Conservation (phyloP, 2,113 vertebrate genomes). For the Nycticryphes semicollaris region DNA sequence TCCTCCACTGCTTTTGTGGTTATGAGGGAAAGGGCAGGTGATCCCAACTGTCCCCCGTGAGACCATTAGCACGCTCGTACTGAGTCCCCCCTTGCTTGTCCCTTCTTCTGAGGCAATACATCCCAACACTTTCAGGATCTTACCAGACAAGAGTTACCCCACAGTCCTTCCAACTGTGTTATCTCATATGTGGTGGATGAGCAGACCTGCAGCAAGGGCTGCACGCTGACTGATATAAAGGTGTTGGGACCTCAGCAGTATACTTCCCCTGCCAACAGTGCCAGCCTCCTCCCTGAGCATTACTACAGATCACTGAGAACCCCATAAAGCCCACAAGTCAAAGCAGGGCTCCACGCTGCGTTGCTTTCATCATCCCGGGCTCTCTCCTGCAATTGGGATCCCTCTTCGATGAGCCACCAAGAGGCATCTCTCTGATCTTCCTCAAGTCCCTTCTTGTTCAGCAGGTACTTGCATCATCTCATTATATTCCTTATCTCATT, state of each 20-base stretch:
- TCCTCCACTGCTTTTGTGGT: not conserved
- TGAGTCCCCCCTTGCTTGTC: not conserved
- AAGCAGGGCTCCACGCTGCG: not conserved
- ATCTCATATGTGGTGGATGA: not conserved
- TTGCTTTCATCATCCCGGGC: not conserved
- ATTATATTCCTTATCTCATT: not conserved
- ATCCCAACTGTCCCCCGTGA: not conserved
- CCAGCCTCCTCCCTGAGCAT: not conserved
- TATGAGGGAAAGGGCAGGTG: not conserved
- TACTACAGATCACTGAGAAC: not conserved
- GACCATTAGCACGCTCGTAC: not conserved
- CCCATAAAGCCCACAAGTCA: not conserved
- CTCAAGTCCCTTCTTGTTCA: not conserved
- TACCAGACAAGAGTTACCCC: not conserved
- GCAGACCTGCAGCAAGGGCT: not conserved
- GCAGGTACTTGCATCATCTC: not conserved
- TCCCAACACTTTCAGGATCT: not conserved
- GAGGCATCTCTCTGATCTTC: not conserved
- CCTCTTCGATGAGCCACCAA: not conserved
- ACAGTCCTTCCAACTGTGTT: accelerated
- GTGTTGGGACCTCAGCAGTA: not conserved
- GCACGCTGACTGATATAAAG: accelerated
- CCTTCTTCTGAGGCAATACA: not conserved
- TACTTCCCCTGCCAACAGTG: not conserved
- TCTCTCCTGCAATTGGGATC: not conserved